Conservation (phyloP, 2,113 vertebrate species). For the Oophaga pumilio region DNA sequence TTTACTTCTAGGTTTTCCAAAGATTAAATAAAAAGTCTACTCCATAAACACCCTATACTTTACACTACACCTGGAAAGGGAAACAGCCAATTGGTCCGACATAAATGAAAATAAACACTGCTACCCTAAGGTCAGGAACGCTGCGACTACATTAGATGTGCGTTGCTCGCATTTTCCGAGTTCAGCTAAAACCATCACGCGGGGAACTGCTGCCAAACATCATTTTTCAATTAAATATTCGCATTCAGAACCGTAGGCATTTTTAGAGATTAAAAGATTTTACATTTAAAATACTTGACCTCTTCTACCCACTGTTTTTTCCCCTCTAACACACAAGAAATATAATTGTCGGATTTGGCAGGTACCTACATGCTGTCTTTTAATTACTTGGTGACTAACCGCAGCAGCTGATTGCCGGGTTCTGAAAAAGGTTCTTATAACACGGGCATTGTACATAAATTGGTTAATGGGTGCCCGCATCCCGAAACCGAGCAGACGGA, state of each 20-base stretch:
- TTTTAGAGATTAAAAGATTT: constrained; percentile 54
- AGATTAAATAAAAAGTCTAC: not conserved
- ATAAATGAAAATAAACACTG: constrained; percentile 4
- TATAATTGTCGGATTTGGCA: constrained; percentile 72
- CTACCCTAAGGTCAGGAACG: constrained; percentile 20
- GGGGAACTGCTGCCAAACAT: constrained; percentile 34
- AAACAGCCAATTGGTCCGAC: not conserved
- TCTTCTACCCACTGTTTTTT: constrained; percentile 48
- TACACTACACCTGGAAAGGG: not conserved
- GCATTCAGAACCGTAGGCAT: constrained; percentile 45
- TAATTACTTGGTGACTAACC: constrained; percentile 79
- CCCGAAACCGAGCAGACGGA: not conserved
- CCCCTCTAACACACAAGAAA: constrained; percentile 54
- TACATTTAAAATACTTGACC: constrained; percentile 54
- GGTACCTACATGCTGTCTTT: constrained; percentile 80
- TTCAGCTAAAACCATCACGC: constrained; percentile 26
- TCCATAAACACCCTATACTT: not conserved
- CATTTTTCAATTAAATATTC: constrained; percentile 54
- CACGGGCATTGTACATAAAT: constrained; percentile 70
- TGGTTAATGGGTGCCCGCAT: constrained; percentile 63
- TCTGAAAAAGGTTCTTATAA: constrained; percentile 79
- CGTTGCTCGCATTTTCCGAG: constrained; percentile 22
- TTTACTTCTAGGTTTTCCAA: not conserved
- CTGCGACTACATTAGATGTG: not conserved
- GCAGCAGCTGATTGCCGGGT: constrained; percentile 72